Evolutionary conservation across 2,113 vertebrate genomes (phyloP).

Genomic region (Esox niger): DNA sequence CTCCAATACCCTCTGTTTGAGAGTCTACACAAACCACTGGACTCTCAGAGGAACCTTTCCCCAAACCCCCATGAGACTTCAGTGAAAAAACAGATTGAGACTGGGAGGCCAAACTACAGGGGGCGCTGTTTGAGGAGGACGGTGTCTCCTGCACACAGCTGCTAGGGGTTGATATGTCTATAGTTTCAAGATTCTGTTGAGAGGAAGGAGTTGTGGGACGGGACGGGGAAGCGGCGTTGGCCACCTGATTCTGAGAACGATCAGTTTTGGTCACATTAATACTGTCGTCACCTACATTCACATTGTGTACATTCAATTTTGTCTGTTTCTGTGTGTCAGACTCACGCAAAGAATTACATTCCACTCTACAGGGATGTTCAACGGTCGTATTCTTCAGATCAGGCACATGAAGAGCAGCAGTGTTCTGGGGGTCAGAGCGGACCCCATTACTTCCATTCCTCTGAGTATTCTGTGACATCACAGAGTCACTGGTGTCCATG

Average conservation of each 20-base stretch:
- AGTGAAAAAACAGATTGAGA: slow-evolving; percentile 32
- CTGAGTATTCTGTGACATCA: neutral
- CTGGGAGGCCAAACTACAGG: slow-evolving; percentile 36
- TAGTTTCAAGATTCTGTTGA: slow-evolving; percentile 22
- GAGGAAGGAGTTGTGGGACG: slow-evolving; percentile 28
- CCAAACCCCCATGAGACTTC: neutral
- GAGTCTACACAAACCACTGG: slow-evolving; percentile 9
- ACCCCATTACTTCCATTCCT: slow-evolving; percentile 14
- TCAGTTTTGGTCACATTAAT: slow-evolving; percentile 10
- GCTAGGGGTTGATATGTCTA: slow-evolving; percentile 20
- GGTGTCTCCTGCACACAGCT: slow-evolving; percentile 45
- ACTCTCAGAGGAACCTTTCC: slow-evolving; percentile 11
- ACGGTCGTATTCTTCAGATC: slow-evolving; percentile 1
- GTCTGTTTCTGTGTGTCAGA: slow-evolving; percentile 2
- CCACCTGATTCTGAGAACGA: slow-evolving; percentile 12
- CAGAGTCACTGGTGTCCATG: slow-evolving; percentile 33
- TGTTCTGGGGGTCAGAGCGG: slow-evolving; percentile 10
- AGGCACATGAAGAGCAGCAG: slow-evolving; percentile 5
- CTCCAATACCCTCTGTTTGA: slow-evolving; percentile 3
- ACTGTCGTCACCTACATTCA: slow-evolving; percentile 30
- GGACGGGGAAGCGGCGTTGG: slow-evolving; percentile 9
- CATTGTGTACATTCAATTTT: slow-evolving; percentile 31
- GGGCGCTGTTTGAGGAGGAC: neutral
- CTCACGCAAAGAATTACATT: slow-evolving; percentile 10
- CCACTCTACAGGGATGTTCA: slow-evolving; percentile 19